phyloP scores from a whole-genome alignment of 2,113 vertebrate genomes.

The Burhinus oedicnemus region DNA sequence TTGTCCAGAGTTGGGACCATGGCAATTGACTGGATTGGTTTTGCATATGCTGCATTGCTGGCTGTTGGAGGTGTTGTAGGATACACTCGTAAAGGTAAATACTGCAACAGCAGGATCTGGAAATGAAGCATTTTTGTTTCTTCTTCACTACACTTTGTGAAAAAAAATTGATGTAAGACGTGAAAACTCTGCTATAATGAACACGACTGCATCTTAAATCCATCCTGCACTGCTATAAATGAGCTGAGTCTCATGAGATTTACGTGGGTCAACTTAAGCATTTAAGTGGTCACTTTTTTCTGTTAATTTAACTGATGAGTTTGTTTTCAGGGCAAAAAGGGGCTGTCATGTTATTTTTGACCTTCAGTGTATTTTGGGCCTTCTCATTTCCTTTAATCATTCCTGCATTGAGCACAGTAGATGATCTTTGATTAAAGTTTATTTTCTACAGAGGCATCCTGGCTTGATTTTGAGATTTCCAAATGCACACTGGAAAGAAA shows the following conservation, averaged over 20 bases:
- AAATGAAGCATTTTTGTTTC: background rate
- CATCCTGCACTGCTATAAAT: background rate
- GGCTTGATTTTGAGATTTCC: background rate
- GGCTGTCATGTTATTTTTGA: background rate
- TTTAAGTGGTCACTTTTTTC: background rate
- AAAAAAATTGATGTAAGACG: background rate
- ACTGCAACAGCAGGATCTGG: background rate
- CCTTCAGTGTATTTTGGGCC: background rate
- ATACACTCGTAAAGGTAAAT: conserved; percentile 89
- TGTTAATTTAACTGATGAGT: background rate
- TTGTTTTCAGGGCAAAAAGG: background rate
- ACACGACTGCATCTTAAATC: background rate
- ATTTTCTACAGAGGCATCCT: background rate
- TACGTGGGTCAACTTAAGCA: background rate
- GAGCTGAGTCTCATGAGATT: background rate
- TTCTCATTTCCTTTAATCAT: background rate
- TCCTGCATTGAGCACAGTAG: background rate
- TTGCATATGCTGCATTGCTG: conserved; percentile 86
- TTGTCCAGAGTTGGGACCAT: conserved; percentile 55
- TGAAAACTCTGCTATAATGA: background rate
- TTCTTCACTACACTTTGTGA: background rate
- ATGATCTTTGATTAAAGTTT: background rate
- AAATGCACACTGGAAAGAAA: background rate
- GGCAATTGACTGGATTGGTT: conserved; percentile 90
- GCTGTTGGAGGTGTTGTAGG: conserved; percentile 85